Percentiles rank a stretch among this genome's conserved stretches.
Conservation (phyloP, 2,888 invertebrate species). For the Eupeodes luniger region DNA sequence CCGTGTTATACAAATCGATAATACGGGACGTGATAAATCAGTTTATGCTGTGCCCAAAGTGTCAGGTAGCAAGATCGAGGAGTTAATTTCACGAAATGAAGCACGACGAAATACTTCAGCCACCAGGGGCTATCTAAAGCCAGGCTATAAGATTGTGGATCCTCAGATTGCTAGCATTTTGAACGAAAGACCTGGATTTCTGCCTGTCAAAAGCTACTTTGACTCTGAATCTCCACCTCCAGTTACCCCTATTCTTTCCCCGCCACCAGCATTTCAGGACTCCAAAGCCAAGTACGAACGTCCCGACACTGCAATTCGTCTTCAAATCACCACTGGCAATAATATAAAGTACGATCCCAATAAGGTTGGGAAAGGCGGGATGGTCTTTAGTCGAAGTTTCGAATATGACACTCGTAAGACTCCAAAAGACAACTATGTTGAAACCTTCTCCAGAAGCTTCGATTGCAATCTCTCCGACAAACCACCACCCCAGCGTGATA, state of each 20-base stretch:
- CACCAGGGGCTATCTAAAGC: constrained; percentile 79
- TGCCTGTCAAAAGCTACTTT: constrained; percentile 82
- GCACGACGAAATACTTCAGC: constrained; percentile 78
- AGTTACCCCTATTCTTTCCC: constrained; percentile 89
- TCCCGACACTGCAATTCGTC: constrained; percentile 77
- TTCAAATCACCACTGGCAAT: constrained; percentile 84
- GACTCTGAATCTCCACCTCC: constrained; percentile 86
- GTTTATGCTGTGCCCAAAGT: constrained; percentile 79
- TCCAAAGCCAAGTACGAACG: constrained; percentile 81
- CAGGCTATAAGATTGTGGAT: constrained; percentile 83
- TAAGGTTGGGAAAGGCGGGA: constrained; percentile 78
- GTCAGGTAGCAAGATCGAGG: constrained; percentile 83
- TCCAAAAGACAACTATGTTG: constrained; percentile 81
- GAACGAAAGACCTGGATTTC: constrained; percentile 83
- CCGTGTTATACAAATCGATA: constrained; percentile 80
- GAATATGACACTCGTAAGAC: constrained; percentile 83
- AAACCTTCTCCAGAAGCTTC: constrained; percentile 84
- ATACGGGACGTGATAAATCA: constrained; percentile 75
- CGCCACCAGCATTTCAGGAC: constrained; percentile 89
- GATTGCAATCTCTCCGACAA: constrained; percentile 83
- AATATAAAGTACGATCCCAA: constrained; percentile 78
- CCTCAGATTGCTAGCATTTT: constrained; percentile 82
- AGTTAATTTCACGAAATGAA: constrained; percentile 83
- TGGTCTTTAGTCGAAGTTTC: constrained; percentile 84
- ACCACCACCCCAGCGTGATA: constrained; percentile 80